Percentiles rank a stretch among this genome's conserved stretches.
Evolutionary conservation across 2,797 vertebrate species (phyloP).

Genomic region (Sebastiscus albofasciatus): DNA sequence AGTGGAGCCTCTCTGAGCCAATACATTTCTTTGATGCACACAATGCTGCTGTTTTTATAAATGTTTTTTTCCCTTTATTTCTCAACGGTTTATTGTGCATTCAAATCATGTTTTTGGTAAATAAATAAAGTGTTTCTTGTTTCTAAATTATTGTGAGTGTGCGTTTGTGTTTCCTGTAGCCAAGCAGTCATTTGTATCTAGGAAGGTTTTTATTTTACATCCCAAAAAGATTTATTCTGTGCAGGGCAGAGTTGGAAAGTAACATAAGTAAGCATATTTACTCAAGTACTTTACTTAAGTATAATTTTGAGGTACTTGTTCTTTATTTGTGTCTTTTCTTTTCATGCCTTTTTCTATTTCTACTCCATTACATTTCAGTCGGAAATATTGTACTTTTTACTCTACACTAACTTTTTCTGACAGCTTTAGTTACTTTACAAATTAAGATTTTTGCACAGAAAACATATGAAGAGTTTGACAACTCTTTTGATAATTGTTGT

Average conservation of each 20-base stretch:
- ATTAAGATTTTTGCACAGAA: no score
- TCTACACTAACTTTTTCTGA: not conserved
- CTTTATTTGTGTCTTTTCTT: not conserved
- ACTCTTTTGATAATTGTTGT: no score
- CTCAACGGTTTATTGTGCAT: not conserved
- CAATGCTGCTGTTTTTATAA: conserved; percentile 2
- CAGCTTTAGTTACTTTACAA: not conserved
- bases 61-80: not conserved
- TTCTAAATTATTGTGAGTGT: not conserved
- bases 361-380: not conserved
- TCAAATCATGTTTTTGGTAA: not conserved
- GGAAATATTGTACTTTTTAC: not conserved
- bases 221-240: not conserved
- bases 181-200: not conserved
- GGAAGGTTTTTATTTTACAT: not conserved
- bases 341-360: not conserved
- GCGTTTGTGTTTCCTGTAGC: not conserved
- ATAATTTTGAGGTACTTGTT: not conserved
- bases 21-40: not conserved
- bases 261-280: not conserved
- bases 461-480: not conserved
- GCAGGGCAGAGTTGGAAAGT: not conserved
- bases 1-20: conserved; percentile 52
- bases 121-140: conserved; percentile 41
- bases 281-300: not conserved